These are phyloP conservation scores for Nibea coibor DNA, from an alignment of 2,113 vertebrate genomes.

Conservation along the genomic window DNA sequence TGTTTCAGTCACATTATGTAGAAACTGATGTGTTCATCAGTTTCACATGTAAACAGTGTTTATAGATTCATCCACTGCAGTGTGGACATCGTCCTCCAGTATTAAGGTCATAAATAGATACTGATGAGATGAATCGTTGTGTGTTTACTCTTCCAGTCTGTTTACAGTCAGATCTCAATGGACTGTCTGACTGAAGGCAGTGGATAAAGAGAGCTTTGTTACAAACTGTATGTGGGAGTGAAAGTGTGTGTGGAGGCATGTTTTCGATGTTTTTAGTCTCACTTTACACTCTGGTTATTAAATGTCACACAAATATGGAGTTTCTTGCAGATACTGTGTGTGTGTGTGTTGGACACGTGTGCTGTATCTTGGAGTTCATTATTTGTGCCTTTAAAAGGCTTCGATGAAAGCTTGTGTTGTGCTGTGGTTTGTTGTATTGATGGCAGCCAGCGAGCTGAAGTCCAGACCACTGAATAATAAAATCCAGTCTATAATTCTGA, in stretches of 20 bases:
- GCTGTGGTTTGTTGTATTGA: too few species aligned
- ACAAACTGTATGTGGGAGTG: slow-evolving; percentile 11
- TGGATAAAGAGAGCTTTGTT: slow-evolving; percentile 17
- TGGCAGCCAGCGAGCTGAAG: too few species aligned
- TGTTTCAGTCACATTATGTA: not conserved
- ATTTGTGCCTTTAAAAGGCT: too few species aligned
- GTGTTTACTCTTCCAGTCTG: not conserved
- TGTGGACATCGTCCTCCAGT: not conserved
- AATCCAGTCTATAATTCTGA: too few species aligned
- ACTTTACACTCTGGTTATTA: not conserved
- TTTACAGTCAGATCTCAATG: slow-evolving; percentile 15
- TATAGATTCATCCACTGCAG: not conserved
- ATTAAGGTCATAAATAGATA: not conserved
- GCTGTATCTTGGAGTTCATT: too few species aligned
- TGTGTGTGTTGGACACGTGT: too few species aligned
- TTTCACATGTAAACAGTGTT: not conserved
- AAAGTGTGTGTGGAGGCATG: not conserved
- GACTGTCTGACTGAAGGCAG: slow-evolving; percentile 7
- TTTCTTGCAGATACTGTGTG: too few species aligned
- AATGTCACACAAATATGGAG: not conserved
- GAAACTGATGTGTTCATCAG: not conserved
- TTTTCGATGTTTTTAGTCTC: not conserved
- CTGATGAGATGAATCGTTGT: slow-evolving; percentile 4
- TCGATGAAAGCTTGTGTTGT: too few species aligned
- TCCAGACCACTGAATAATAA: too few species aligned